These are phyloP conservation scores for Hycleus cichorii DNA, from an alignment of 1,140 invertebrate genomes.

Conservation along the genomic window DNA sequence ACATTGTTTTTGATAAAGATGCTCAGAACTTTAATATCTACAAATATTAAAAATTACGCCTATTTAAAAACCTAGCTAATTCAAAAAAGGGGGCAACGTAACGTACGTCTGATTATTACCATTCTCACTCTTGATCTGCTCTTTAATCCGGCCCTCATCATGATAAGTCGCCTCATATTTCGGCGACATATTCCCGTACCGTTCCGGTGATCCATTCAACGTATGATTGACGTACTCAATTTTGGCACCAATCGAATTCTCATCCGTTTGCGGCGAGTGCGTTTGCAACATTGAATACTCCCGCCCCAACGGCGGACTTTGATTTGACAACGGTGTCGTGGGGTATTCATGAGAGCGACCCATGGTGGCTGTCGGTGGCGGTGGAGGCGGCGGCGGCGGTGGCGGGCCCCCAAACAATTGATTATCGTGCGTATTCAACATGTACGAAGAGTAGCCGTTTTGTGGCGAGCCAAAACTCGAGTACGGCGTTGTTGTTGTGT, in stretches of 20 bases:
- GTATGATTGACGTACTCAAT: slow-evolving; percentile 44
- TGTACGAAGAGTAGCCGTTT: slow-evolving; percentile 52
- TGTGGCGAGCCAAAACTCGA: slow-evolving; percentile 49
- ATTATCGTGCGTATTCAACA: slow-evolving; percentile 57
- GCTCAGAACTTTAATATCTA: too few relatives aligned
- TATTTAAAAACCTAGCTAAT: slow-evolving; percentile 40
- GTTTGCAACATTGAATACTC: slow-evolving; percentile 61
- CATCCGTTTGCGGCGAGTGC: slow-evolving; percentile 51
- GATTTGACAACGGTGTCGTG: slow-evolving; percentile 48
- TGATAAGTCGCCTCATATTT: slow-evolving; percentile 55
- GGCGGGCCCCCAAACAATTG: slow-evolving; percentile 54
- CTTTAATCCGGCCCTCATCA: slow-evolving; percentile 48
- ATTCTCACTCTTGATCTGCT: slow-evolving; percentile 56
- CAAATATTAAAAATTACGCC: slow-evolving; percentile 34
- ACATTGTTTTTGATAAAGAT: too few relatives aligned
- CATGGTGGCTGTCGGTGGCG: slow-evolving; percentile 40
- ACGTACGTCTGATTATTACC: slow-evolving; percentile 56
- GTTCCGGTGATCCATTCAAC: slow-evolving; percentile 40
- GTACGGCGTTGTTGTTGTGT: slow-evolving; percentile 59
- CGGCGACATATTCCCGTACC: slow-evolving; percentile 42
- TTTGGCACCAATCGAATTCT: slow-evolving; percentile 46
- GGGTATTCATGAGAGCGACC: slow-evolving; percentile 51
- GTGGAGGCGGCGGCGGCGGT: slow-evolving; percentile 54
- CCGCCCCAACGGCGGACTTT: slow-evolving; percentile 50
- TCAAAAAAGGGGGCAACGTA: slow-evolving; percentile 67